Conservation (phyloP, 2,113 vertebrate genomes). For the Calyptomena viridis region DNA sequence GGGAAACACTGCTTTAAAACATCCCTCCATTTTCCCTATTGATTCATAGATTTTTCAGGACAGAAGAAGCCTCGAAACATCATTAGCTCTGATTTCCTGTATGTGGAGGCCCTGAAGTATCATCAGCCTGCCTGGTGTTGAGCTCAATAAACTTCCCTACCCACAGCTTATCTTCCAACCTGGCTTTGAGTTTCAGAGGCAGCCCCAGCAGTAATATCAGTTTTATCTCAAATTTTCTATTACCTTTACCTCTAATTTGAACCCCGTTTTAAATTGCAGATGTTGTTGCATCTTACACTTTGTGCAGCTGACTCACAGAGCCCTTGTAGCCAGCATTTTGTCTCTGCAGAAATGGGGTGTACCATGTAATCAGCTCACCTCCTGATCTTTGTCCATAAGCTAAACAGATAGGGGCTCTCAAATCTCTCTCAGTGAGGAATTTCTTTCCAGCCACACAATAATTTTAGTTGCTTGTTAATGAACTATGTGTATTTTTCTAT, state of each 20-base stretch:
- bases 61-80: neutral
- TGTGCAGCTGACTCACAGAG: neutral
- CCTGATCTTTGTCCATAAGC: neutral
- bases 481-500: neutral
- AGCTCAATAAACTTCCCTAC: neutral
- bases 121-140: neutral
- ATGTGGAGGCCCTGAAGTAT: neutral
- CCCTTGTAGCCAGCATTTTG: neutral
- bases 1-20: neutral
- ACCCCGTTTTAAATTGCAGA: neutral
- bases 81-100: neutral
- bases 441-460: neutral
- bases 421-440: neutral
- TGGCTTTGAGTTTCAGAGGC: neutral
- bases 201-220: no score
- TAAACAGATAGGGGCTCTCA: neutral
- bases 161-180: accelerated
- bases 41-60: neutral
- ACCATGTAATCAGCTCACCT: neutral
- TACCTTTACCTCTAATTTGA: neutral
- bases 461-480: neutral
- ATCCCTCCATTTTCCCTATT: neutral
- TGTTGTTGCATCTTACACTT: neutral
- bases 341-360: neutral
- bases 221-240: neutral